A percentile compares a stretch with the other conserved stretches of the same genome.
phyloP scores from a whole-genome alignment of 2,888 invertebrate species.

The Helleia helle region DNA sequence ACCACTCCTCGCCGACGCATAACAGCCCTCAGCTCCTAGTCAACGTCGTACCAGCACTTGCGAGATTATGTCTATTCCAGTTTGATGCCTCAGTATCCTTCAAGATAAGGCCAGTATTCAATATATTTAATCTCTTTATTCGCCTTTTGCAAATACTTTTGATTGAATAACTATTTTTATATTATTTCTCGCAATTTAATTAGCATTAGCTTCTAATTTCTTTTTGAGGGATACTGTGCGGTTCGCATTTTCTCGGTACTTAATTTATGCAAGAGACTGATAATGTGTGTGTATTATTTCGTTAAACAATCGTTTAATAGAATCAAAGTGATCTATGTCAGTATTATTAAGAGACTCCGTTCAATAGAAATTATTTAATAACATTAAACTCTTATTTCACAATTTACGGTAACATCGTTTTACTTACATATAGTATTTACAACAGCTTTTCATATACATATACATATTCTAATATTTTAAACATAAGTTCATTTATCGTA shows the following conservation, averaged over 20 bases:
- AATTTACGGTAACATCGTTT: conserved; percentile 74
- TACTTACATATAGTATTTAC: conserved; percentile 73
- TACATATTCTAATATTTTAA: conserved; percentile 28
- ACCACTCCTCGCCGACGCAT: conserved; percentile 53
- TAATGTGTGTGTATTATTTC: conserved; percentile 5
- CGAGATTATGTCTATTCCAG: not conserved
- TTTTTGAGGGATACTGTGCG: not conserved
- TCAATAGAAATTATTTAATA: conserved; percentile 74
- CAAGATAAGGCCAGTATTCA: conserved; percentile 1
- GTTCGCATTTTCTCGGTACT: conserved; percentile 3
- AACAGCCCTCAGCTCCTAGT: conserved; percentile 24
- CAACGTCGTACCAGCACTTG: not conserved
- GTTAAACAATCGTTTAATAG: conserved; percentile 20
- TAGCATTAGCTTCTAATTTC: not conserved
- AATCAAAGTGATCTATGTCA: conserved; percentile 62
- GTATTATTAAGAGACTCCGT: conserved; percentile 64
- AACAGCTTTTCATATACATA: conserved; percentile 60
- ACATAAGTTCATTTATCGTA: conserved; percentile 5
- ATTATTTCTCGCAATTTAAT: no score
- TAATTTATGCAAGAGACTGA: conserved; percentile 9
- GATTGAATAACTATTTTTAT: not conserved
- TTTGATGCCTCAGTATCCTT: not conserved
- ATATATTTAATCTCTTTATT: not conserved
- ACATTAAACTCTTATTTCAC: conserved; percentile 74
- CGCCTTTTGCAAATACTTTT: not conserved